These are phyloP conservation scores for Staurois parvus DNA, from an alignment of 2,797 vertebrate genomes.

Conservation along the genomic window DNA sequence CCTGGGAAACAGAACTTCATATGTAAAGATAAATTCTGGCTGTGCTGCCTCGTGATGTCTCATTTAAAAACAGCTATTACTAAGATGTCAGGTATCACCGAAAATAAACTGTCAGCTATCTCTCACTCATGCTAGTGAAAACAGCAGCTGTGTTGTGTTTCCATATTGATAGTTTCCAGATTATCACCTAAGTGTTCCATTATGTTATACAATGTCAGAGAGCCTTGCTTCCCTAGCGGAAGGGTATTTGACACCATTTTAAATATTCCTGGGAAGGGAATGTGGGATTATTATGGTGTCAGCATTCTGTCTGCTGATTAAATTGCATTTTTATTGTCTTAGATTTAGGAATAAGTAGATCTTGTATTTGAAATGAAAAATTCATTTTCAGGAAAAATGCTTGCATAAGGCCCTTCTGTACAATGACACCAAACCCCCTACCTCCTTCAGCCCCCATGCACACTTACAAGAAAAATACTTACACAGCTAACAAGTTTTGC, in stretches of 20 bases:
- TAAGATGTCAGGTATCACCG: slow-evolving; percentile 29
- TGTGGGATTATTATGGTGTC: slow-evolving; percentile 16
- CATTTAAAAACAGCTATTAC: background rate
- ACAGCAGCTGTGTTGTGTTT: slow-evolving; percentile 70
- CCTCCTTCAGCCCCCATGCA: too few relatives aligned
- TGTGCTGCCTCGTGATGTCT: background rate
- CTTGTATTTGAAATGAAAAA: background rate
- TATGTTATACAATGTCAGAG: slow-evolving; percentile 62
- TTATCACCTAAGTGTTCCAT: slow-evolving; percentile 64
- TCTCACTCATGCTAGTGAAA: slow-evolving; percentile 47
- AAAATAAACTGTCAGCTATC: slow-evolving; percentile 31
- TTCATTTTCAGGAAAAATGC: too few relatives aligned
- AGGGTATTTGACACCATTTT: background rate
- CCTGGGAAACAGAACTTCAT: background rate
- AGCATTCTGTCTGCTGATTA: background rate
- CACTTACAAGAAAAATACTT: too few relatives aligned
- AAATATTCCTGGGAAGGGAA: background rate
- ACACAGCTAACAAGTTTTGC: too few relatives aligned
- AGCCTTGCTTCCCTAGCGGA: slow-evolving; percentile 38
- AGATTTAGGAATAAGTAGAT: background rate
- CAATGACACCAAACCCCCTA: too few relatives aligned
- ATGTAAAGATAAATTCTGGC: background rate
- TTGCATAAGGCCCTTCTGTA: too few relatives aligned
- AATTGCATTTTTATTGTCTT: background rate
- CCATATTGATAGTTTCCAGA: slow-evolving; percentile 71